These are phyloP conservation scores for Molanna angustata DNA, from an alignment of 2,888 invertebrate genomes.

Conservation along the genomic window DNA sequence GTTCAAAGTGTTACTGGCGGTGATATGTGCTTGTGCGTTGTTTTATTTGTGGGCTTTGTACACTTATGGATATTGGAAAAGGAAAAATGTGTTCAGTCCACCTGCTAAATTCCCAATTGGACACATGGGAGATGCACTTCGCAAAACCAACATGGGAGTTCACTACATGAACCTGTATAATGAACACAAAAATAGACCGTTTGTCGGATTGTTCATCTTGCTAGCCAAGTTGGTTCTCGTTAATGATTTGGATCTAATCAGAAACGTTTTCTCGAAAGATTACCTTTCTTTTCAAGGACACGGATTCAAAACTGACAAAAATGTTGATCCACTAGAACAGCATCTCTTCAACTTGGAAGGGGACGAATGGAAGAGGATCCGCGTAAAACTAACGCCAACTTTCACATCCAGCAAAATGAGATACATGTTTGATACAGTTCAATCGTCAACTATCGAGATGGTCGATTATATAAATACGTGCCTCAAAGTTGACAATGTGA, in stretches of 20 bases:
- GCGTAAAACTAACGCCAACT: constrained; percentile 38
- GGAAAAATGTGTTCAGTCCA: not conserved
- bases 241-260: constrained; percentile 20
- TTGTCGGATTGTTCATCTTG: constrained; percentile 1
- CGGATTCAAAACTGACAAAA: constrained; percentile 14
- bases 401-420: constrained; percentile 34
- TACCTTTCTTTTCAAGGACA: constrained; percentile 19
- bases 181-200: not conserved
- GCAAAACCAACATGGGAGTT: not conserved
- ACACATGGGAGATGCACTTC: not conserved
- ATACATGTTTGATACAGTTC: constrained; percentile 36
- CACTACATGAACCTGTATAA: constrained; percentile 2
- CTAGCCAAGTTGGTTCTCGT: constrained; percentile 1
- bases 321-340: constrained; percentile 17
- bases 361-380: constrained; percentile 39
- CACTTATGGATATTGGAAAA: constrained; percentile 1
- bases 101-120: not conserved
- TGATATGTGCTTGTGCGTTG: no score
- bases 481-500: not conserved
- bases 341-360: constrained; percentile 31
- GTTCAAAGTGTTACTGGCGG: no score
- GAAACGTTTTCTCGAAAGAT: constrained; percentile 18
- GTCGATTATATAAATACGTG: not conserved
- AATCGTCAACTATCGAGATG: constrained; percentile 31
- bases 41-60: not conserved